phyloP scores from a whole-genome alignment of 2,888 invertebrate species.

The Nezara viridula region DNA sequence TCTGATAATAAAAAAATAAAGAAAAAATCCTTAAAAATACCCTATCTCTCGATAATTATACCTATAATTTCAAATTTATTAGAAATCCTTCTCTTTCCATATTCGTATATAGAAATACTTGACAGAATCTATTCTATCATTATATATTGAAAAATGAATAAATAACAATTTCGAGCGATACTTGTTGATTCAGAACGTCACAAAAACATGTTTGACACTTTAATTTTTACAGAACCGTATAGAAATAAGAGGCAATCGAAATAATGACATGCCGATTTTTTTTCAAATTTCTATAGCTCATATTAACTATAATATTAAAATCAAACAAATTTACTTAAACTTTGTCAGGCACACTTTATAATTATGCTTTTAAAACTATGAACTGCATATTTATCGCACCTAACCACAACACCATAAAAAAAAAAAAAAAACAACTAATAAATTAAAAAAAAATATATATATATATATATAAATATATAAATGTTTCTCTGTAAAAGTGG shows the following conservation, averaged over 20 bases:
- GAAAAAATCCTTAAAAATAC: background rate
- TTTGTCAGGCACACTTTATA: too few relatives aligned
- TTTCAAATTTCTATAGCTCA: too few relatives aligned
- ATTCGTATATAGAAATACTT: background rate
- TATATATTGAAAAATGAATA: background rate
- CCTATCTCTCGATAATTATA: background rate
- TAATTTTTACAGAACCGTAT: too few relatives aligned
- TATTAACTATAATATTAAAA: too few relatives aligned
- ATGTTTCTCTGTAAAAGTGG: too few relatives aligned
- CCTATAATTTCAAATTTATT: background rate
- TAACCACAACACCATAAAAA: background rate
- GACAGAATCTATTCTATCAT: background rate
- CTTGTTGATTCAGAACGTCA: background rate
- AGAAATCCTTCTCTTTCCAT: background rate
- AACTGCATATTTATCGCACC: background rate
- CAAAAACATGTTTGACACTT: background rate
- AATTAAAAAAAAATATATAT: too few relatives aligned
- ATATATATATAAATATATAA: too few relatives aligned
- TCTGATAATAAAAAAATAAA: background rate
- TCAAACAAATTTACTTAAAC: too few relatives aligned
- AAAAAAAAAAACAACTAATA: background rate
- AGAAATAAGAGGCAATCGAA: too few relatives aligned
- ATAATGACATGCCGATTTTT: too few relatives aligned
- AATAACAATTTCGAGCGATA: background rate
- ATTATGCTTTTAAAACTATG: too few relatives aligned